Base-by-base conservation (phyloP, 2,797 vertebrate genomes). In the Chromobotia macracanthus region DNA sequence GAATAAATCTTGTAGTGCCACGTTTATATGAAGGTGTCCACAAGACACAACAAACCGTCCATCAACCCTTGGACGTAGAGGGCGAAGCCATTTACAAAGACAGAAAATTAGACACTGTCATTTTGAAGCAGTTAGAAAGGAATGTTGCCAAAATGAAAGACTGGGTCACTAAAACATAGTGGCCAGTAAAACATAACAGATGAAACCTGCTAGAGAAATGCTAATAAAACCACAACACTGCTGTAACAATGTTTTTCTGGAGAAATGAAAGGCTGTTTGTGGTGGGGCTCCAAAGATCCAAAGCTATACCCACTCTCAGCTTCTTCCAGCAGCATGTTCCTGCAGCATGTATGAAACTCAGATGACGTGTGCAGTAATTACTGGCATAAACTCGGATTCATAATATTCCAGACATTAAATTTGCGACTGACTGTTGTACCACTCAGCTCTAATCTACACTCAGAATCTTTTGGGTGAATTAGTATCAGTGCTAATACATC, bases 11-110 rank as follows among this genome's bases (percentile, higher is more conserved):
- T 65, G 48, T 16, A 50, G 73, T 1, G 48, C 69, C 46, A 74
- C 78, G 51, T 81, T 80, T 69, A 76, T 80, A 67, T 68, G 70
- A 84, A 53, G 31, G 48, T 63, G 18, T 76, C 80, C 73, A 58
- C 18, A 72, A 65, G 72, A 55, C 74, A 53, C 74, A 64, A 64
- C 63, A 53, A 58, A 68, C 83, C 31, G 55, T 73, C 35, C 63
- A 48, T 69, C 68, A 78, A 72, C 51, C 75, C n/a, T 10, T 50
- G 53, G 11, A 51, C 44, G 5, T 72, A 31, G 41, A 72, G 72
- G 19, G n/a, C n/a, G n/a, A n/a, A n/a, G n/a, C 46, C 66, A 68
- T 72, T 71, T 48, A 48, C 66, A 72, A 50, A 46, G 38, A 63
- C 25, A 61, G 55, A 61, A 53, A 53, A 82, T 60, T 28, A 69